phyloP scores from a whole-genome alignment of 2,888 invertebrate species.

The Melinaea menophilus region DNA sequence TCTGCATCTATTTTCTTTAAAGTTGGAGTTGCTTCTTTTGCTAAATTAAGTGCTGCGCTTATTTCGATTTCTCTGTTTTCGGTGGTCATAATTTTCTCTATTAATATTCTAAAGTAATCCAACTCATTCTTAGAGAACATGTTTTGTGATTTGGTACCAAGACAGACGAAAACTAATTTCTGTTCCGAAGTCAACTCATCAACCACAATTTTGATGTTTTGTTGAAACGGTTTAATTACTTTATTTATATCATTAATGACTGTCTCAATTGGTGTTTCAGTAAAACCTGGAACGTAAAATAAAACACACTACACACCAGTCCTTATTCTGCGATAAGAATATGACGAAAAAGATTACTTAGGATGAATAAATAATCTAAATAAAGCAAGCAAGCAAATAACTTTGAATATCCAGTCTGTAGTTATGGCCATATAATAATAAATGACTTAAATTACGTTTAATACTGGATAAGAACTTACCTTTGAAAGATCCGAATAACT shows the following conservation, averaged over 20 bases:
- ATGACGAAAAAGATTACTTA: background rate
- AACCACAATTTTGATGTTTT: conserved; percentile 56
- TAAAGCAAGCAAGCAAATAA: no score
- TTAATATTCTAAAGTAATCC: conserved; percentile 61
- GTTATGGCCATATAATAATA: background rate
- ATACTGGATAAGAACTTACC: conserved; percentile 39
- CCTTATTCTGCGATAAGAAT: background rate
- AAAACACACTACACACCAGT: background rate
- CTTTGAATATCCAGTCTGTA: background rate
- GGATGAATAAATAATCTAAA: conserved; percentile 9
- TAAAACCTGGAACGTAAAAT: conserved; percentile 9
- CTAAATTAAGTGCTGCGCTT: conserved; percentile 61
- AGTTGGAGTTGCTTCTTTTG: conserved; percentile 53
- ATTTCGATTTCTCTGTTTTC: conserved; percentile 60
- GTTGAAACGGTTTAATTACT: conserved; percentile 55
- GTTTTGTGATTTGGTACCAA: conserved; percentile 62
- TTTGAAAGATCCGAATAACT: conserved; percentile 39
- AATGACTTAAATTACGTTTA: background rate
- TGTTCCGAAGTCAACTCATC: conserved; percentile 62
- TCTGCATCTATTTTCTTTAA: conserved; percentile 63
- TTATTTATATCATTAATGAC: conserved; percentile 58
- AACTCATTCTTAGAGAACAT: conserved; percentile 56
- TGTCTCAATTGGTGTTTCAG: conserved; percentile 38
- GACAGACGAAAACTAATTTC: conserved; percentile 57
- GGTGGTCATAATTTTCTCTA: conserved; percentile 64